Evolutionary conservation across 2,888 invertebrate species (phyloP), one percentile per base, ranked within the genome.

Genomic region (Kuschelorhynchus macadamiae): DNA sequence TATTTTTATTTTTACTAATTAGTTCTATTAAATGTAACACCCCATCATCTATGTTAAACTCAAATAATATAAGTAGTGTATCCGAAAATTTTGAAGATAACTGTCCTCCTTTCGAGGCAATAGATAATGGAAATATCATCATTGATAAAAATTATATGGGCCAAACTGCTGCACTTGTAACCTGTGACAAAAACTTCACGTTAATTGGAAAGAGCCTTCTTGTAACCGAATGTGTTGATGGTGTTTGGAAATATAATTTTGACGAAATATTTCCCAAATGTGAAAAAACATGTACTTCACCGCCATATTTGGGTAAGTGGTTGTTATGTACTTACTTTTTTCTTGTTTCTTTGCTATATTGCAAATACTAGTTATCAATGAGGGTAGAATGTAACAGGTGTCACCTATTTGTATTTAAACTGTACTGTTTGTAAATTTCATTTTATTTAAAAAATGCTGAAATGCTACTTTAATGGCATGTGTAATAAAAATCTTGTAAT

Each of bases 121-220:
- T 61, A 30, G 12, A 14, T 12, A 50, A 61, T 32, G 52, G 17
- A n/a, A 42, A 42, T 18, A 25, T 61, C 4, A 18, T 52, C 41
- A 20, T 61, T 12, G 32, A 14, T 14, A 56, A 12, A 25, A 1
- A 16, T 17, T 11, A 44, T 30, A 17, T 17, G 33, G 33, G 33
- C 11, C 12, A 21, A n/a, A 20, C 33, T 8, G 41, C 20, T 12
- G 73, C 70, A 1, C 42, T 60, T 7, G 77, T 83, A 21, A 74
- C 75, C 57, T 84, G 84, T 68, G 63, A 78, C 14, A 65, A 73
- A 12, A 81, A 81, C 1, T 83, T 77, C 70, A 81, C 82, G 73
- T 73, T 84, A 42, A 73, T 79, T 49, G 83, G 83, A 16, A 75
- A 78, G 25, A 73, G 79, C n/a, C 79, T 80, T 71, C 75, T 83